A percentile compares a stretch with the other conserved stretches of the same genome.
Conservation (phyloP, 2,797 vertebrate genomes). For the Arrhamphus sclerolepis region DNA sequence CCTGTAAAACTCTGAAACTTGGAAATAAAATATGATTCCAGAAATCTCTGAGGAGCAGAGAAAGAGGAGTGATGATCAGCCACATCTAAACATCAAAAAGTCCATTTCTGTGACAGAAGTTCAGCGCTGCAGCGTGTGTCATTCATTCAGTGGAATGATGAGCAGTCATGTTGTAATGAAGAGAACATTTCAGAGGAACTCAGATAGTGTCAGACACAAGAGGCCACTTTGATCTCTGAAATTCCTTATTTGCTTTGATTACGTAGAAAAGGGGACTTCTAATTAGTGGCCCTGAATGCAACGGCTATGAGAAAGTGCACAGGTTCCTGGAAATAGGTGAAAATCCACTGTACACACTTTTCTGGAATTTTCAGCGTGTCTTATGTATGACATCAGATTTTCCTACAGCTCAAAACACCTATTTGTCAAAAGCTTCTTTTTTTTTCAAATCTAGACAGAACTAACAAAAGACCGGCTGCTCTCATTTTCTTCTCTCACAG, state of each 20-base stretch:
- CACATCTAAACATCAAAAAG: too few relatives aligned
- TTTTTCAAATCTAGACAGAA: slow-evolving; percentile 37
- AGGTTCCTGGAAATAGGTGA: slow-evolving; percentile 43
- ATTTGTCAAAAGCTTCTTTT: slow-evolving; percentile 53
- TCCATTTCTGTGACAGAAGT: too few relatives aligned
- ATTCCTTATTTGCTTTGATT: slow-evolving; percentile 59
- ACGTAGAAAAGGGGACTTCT: slow-evolving; percentile 59
- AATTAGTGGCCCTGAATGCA: slow-evolving; percentile 69
- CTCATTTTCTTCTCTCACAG: slow-evolving; percentile 26
- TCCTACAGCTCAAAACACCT: slow-evolving; percentile 54
- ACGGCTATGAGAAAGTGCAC: too few relatives aligned
- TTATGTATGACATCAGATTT: slow-evolving; percentile 73
- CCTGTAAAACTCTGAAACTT: too few relatives aligned
- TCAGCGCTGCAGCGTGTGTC: too few relatives aligned
- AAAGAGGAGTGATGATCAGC: too few relatives aligned
- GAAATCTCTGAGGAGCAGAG: too few relatives aligned
- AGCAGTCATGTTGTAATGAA: slow-evolving; percentile 13
- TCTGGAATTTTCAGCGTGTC: slow-evolving; percentile 50
- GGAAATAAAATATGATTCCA: too few relatives aligned
- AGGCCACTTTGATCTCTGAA: slow-evolving; percentile 40
- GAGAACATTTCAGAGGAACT: slow-evolving; percentile 37
- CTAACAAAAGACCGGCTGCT: slow-evolving; percentile 52
- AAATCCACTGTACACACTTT: slow-evolving; percentile 54
- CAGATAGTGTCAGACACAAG: background rate
- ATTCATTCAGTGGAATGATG: too few relatives aligned